Conservation (phyloP, 2,888 invertebrate species). For the Ochropleura plecta region DNA sequence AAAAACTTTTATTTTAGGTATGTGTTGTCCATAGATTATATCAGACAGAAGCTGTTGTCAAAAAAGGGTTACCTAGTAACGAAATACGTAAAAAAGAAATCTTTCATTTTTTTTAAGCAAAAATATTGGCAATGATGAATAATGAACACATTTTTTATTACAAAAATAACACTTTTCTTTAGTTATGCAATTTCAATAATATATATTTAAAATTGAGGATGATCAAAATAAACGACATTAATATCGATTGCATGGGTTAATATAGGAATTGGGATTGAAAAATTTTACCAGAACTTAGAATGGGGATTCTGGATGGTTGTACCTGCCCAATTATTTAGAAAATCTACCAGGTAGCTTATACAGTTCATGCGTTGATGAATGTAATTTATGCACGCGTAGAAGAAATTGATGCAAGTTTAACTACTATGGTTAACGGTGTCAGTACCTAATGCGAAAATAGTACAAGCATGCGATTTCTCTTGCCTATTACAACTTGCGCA, state of each 20-base stretch:
- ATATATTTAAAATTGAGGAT: neutral
- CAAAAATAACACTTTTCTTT: no score
- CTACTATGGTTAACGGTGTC: conserved; percentile 19
- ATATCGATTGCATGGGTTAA: neutral
- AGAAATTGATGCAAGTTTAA: conserved; percentile 17
- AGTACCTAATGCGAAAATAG: conserved; percentile 4
- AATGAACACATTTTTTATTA: no score
- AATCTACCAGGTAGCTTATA: neutral
- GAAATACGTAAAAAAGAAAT: no score
- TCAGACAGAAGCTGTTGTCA: no score
- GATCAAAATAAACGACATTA: neutral
- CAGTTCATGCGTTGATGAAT: neutral
- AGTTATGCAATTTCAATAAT: no score
- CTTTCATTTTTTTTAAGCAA: no score
- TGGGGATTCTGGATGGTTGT: neutral
- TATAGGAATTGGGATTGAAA: neutral
- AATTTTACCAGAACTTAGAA: neutral
- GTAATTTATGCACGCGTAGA: neutral
- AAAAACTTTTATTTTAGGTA: no score
- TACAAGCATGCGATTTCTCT: conserved; percentile 44
- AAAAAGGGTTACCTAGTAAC: no score
- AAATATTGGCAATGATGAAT: no score
- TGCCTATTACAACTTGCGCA: conserved; percentile 40
- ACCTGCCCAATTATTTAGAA: neutral
- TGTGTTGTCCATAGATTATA: no score